Conservation (phyloP, 2,797 vertebrate genomes). For the Gymnodraco acuticeps region DNA sequence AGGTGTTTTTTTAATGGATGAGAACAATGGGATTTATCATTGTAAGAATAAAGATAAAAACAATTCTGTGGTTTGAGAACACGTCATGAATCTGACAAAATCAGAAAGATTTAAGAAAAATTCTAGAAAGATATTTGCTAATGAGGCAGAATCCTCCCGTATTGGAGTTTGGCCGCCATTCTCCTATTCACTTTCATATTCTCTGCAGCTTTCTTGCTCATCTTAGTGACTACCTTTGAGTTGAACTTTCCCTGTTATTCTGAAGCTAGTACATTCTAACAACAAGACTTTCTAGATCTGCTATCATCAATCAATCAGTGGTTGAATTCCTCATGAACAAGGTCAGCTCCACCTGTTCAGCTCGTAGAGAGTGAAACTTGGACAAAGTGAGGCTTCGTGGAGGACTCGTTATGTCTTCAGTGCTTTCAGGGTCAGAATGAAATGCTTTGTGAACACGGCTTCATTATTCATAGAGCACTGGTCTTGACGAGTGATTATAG, state of each 20-base stretch:
- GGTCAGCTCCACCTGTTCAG: conserved; percentile 12
- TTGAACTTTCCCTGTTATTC: not conserved
- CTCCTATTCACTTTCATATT: conserved; percentile 3
- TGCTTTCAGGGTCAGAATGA: not conserved
- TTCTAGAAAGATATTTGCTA: too few species aligned
- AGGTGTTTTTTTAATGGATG: too few species aligned
- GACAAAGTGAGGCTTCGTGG: conserved; percentile 3
- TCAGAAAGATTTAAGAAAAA: too few species aligned
- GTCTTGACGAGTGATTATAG: conserved; percentile 23
- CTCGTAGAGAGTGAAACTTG: conserved; percentile 11
- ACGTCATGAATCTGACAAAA: too few species aligned
- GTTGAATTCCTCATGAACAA: conserved; percentile 28
- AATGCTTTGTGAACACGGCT: conserved; percentile 1
- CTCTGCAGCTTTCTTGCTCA: conserved; percentile 9
- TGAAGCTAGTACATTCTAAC: not conserved
- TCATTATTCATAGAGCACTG: not conserved
- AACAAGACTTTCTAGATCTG: conserved; percentile 32
- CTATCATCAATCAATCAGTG: conserved; percentile 35
- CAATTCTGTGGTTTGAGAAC: too few species aligned
- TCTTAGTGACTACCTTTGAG: not conserved
- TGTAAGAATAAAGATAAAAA: too few species aligned
- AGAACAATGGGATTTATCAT: too few species aligned
- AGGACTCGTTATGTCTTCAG: not conserved
- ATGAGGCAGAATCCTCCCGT: not conserved
- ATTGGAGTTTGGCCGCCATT: not conserved